phyloP scores from a whole-genome alignment of 2,113 vertebrate species.

The Nothobranchius kuhntae region DNA sequence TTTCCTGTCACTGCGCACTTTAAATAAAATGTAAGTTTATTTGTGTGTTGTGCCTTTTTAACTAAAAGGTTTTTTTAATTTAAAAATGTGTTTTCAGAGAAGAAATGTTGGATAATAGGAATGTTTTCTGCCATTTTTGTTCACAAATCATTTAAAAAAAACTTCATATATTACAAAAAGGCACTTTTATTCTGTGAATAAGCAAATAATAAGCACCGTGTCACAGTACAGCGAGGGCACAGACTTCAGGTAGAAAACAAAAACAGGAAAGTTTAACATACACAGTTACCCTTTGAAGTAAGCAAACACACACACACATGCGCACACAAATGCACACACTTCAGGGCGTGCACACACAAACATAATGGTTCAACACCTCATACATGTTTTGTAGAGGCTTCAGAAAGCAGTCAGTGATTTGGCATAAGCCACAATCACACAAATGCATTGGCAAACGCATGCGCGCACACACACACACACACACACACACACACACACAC shows the following conservation, averaged over 20 bases:
- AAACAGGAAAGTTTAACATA: slow-evolving; percentile 62
- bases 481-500: no score
- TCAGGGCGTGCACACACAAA: slow-evolving; percentile 62
- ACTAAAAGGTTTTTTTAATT: no score
- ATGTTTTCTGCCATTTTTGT: background rate
- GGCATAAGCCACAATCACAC: slow-evolving; percentile 77
- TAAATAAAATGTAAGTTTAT: no score
- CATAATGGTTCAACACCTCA: slow-evolving; percentile 87
- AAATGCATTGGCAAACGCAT: slow-evolving; percentile 24
- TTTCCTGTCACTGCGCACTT: background rate
- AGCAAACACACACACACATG: slow-evolving; percentile 4
- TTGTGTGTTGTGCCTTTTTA: no score
- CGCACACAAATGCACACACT: slow-evolving; percentile 39
- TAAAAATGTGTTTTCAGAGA: no score
- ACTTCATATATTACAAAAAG: slow-evolving; percentile 39
- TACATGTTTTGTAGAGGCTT: slow-evolving; percentile 96
- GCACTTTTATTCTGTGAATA: slow-evolving; percentile 8
- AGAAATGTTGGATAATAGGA: no score
- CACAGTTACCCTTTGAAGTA: slow-evolving; percentile 64
- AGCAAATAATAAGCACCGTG: slow-evolving; percentile 31
- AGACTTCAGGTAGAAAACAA: slow-evolving; percentile 28
- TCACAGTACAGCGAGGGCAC: slow-evolving; percentile 27
- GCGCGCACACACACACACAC: background rate
- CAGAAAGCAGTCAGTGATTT: slow-evolving; percentile 91
- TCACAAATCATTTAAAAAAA: background rate